These are phyloP conservation scores for Drosophila fungiperda DNA, from an alignment of 2,888 invertebrate genomes.

Conservation along the genomic window DNA sequence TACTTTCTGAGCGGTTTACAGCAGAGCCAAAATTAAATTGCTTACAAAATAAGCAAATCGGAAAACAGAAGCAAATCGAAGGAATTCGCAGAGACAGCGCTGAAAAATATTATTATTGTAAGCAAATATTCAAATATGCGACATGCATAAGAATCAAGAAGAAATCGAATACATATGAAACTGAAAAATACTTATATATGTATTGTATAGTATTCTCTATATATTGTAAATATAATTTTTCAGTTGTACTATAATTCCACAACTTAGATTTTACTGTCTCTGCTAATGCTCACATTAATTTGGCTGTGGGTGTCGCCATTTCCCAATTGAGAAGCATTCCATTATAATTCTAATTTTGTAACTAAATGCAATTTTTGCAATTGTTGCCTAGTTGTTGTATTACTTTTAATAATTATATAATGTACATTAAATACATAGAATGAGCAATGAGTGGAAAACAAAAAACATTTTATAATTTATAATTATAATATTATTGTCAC, in stretches of 20 bases:
- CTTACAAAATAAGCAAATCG: conserved; percentile 47
- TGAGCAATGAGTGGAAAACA: too few relatives aligned
- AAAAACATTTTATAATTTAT: not conserved
- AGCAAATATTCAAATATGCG: conserved; percentile 5
- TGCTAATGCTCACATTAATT: not conserved
- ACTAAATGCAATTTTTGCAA: not conserved
- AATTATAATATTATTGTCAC: not conserved
- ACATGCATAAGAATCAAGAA: conserved; percentile 68
- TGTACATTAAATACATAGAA: not conserved
- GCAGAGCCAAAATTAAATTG: conserved; percentile 32
- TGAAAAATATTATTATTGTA: conserved; percentile 67
- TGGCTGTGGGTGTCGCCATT: not conserved
- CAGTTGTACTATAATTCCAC: not conserved
- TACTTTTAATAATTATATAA: not conserved
- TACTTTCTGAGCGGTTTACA: conserved; percentile 11
- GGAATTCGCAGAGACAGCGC: conserved; percentile 47
- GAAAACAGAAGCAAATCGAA: conserved; percentile 59
- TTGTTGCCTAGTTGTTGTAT: not conserved
- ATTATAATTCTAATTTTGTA: not conserved
- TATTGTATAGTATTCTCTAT: too few relatives aligned
- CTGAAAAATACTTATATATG: not conserved
- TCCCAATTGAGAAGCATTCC: not conserved
- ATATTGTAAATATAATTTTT: too few relatives aligned
- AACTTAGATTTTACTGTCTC: not conserved
- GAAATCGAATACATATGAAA: conserved; percentile 1